These are phyloP conservation scores for Gallirallus australis DNA, from an alignment of 2,797 vertebrate species.

Conservation along the genomic window DNA sequence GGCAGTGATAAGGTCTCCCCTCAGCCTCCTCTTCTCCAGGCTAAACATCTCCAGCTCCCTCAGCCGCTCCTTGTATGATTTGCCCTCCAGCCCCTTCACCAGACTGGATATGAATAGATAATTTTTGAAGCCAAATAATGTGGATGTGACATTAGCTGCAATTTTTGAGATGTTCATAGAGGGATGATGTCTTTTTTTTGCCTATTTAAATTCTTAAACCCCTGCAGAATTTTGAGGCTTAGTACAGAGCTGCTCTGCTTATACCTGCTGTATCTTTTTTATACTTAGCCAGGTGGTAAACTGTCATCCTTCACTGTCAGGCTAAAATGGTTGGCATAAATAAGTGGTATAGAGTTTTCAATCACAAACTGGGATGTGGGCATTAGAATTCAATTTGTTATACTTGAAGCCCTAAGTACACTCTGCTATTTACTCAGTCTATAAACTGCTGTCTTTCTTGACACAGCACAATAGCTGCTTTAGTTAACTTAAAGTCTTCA, in stretches of 20 bases:
- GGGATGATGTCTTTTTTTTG: not conserved
- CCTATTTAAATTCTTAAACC: not conserved
- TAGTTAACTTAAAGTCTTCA: not conserved
- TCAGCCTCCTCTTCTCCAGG: too few relatives aligned
- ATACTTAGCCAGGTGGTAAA: not conserved
- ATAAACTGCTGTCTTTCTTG: not conserved
- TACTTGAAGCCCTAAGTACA: not conserved
- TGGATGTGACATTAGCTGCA: not conserved
- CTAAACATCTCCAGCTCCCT: too few relatives aligned
- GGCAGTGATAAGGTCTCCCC: too few relatives aligned
- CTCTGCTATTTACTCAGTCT: not conserved
- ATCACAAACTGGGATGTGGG: not conserved
- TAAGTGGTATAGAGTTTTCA: not conserved
- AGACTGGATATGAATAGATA: not conserved
- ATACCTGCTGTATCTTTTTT: not conserved
- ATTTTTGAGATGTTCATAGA: not conserved
- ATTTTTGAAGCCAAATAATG: not conserved
- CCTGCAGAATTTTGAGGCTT: not conserved
- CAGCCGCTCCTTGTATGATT: too few relatives aligned
- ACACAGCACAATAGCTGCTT: not conserved
- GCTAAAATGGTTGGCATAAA: not conserved
- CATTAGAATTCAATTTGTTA: constrained; percentile 31
- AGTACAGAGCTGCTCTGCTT: not conserved
- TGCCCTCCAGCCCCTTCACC: too few relatives aligned
- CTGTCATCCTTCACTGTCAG: constrained; percentile 1